Base-by-base conservation (phyloP, 2,113 vertebrate genomes). In the Pomatorhinus ruficollis region DNA sequence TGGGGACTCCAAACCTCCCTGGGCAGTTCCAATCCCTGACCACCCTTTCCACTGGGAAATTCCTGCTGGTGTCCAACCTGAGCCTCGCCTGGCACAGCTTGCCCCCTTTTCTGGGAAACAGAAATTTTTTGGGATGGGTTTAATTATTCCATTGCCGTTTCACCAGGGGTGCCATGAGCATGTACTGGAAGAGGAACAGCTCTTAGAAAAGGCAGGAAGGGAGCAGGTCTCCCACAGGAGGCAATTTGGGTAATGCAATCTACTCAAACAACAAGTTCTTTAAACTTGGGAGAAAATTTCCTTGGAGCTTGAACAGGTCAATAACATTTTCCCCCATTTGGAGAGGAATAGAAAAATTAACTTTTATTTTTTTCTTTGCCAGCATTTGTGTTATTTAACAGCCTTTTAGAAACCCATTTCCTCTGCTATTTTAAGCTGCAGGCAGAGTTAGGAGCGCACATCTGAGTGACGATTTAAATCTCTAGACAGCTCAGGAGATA, bases 341-440 rank as follows among this genome's bases (percentile, higher is more conserved):
- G 28, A 90, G 14, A 77, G 39, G 47, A 96, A 39, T 25, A 90
- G 81, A 87, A 91, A 96, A 94, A 89, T 53, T 70, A 77, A 54
- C 45, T 60, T 75, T 63, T 52, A 11, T 75, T 56, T 52, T 64
- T n/a, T 31, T 47, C 59, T 52, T 37, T 45, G 17, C 53, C 33
- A 75, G 61, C 70, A 21, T 85, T 93, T 82, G 57, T 94, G 72
- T 94, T 94, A 68, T 90, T 97, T 94, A 91, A 89, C 89, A 93
- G 94, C 87, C 91, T 95, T 95, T 96, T 79, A 94, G 93, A 87
- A 96, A 93, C 45, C 85, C 80, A 93, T 96, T 96, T 96, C 82
- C 78, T 91, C 54, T 0, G 10, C 94, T 94, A 90, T 95, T 96
- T 95, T 86, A 89, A 97, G 91, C 84, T 90, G 61, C 80, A 94